Base-by-base conservation (phyloP, 1,140 invertebrate species). In the Drosophila tristis region DNA sequence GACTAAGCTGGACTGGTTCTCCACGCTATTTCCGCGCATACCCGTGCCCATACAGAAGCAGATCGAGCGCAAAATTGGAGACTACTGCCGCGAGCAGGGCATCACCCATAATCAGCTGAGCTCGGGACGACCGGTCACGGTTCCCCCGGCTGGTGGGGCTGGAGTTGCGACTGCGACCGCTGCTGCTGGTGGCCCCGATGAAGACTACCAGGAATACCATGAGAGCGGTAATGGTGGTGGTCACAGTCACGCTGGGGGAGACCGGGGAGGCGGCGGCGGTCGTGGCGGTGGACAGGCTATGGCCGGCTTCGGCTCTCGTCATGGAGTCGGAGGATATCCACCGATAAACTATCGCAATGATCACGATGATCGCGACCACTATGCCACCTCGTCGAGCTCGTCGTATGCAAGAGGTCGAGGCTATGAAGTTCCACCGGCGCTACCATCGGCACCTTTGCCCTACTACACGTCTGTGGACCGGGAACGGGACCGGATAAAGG, bases 1-100 rank as follows among this genome's bases (percentile, higher is more conserved):
- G 15, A 96, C 97, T 26, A 99, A 99, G 92, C 93, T 99, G 47
- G 98, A 99, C 85, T 99, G 98, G 98, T 99, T 98, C 93, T 98
- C 97, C 3, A 99, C 99, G 5, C 93, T 99, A 11, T 99, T 99
- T 92, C 99, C 99, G 1, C 94, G 99, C 71, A 99, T 99, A 92
- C 99, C 99, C n/a, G 98, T 99, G 39, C 98, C 98, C 13, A 99
- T 99, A 80, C 98, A 99, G 93, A 98, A 97, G 91, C 95, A 96
- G 91, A 94, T 97, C 66, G 96, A 98, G 90, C 95, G 95, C 84
- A 95, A 94, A 81, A 91, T 96, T 63, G 93, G 93, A 56, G 94
- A 95, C 23, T 92, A 92, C 72, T 91, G 86, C 43, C 77, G 90
- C 5, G 76, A 87, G 20, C 77, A 92, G 68, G 71, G 71, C 48